Percentiles rank a stretch among this genome's conserved stretches.
These are phyloP conservation scores for Helleia helle DNA, from an alignment of 2,888 invertebrate genomes.

Conservation along the genomic window DNA sequence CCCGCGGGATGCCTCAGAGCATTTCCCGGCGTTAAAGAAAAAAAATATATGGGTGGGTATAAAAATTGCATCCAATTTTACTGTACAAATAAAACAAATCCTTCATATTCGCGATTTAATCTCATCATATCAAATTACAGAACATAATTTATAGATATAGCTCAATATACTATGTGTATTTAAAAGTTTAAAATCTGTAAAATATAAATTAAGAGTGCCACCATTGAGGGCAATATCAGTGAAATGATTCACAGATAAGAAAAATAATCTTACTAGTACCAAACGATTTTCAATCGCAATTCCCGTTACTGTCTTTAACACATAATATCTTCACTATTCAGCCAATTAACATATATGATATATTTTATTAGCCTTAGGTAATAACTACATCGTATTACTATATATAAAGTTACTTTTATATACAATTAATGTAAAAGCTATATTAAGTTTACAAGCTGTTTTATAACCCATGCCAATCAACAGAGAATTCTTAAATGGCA, in stretches of 20 bases:
- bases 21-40: too few relatives aligned
- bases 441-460: conserved; percentile 40
- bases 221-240: conserved; percentile 29
- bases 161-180: conserved; percentile 50
- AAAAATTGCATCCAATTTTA: too few relatives aligned
- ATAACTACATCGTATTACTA: conserved; percentile 22
- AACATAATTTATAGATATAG: conserved; percentile 63
- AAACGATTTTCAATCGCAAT: conserved; percentile 56
- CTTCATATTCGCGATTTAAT: conserved; percentile 50
- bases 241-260: conserved; percentile 39
- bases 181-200: conserved; percentile 53
- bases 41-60: too few relatives aligned
- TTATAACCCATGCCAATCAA: conserved; percentile 27
- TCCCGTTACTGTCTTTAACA: conserved; percentile 32
- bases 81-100: conserved; percentile 15
- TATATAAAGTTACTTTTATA: conserved; percentile 37
- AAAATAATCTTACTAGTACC: conserved; percentile 33
- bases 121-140: conserved; percentile 70
- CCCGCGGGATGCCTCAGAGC: too few relatives aligned
- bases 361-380: conserved; percentile 42
- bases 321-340: conserved; percentile 32
- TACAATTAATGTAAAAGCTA: conserved; percentile 52
- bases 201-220: conserved; percentile 59
- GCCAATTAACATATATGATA: conserved; percentile 47
- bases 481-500: conserved; percentile 3